Evolutionary conservation across 2,113 vertebrate species (phyloP), one percentile per base, ranked within the genome.

Genomic region (Xyliphius kryptos): DNA sequence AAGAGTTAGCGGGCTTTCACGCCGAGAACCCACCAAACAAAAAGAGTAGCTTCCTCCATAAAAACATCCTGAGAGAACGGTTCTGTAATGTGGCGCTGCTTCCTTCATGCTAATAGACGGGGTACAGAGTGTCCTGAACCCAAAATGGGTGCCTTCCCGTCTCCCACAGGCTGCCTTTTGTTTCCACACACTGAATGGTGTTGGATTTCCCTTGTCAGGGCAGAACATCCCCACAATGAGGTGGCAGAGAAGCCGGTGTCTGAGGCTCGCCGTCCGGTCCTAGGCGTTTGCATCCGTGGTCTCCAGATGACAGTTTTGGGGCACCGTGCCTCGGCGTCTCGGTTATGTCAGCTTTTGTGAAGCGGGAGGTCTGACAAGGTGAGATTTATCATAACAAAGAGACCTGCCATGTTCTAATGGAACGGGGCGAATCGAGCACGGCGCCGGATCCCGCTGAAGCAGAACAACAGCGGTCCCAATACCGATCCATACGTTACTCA

Each of bases 351-450:
- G 70, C 70, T 75, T 74, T 66, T 70, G 49, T 68, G 15, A 55
- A 67, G 73, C 20, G 40, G 63, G n/a, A 66, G 47, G 36, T 65
- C 73, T 66, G 56, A 75, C 61, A 77, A 78, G 73, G 76, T 76
- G 54, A 71, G 73, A 62, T 76, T 79, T 76, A 79, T 73, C 73
- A 78, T 77, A 72, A 79, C 76, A 80, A 80, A 75, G 58, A 66
- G 50, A 55, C 62, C 46, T 36, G 58, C 19, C 36, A 44, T 66
- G 70, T 72, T 77, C 72, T 76, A 69, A 67, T 55, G 63, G 26
- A 56, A 17, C 44, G 40, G 41, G 44, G 36, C n/a, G 19, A 61
- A 40, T 44, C 15, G 51, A 19, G 56, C 4, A 32, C 26, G 4
- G 26, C 26, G 4, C 26, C 26, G 4, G 26, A 32, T 32, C 26